Evolutionary conservation across 2,797 vertebrate genomes (phyloP).

Genomic region (Xerus rutilus): DNA sequence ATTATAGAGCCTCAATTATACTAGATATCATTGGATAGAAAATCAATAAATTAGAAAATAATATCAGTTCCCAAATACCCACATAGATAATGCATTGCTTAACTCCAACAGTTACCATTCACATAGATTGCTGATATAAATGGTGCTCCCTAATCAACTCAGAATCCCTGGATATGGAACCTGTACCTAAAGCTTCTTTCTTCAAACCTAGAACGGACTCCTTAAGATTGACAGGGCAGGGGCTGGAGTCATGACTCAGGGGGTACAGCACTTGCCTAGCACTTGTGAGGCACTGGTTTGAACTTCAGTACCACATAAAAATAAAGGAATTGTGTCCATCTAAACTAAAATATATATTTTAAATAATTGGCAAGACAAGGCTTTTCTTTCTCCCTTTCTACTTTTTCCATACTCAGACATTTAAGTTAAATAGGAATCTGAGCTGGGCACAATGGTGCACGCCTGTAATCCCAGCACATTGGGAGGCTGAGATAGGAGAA

Average conservation of each 20-base stretch:
- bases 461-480: too few species aligned
- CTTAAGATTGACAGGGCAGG: neutral
- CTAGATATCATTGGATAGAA: neutral
- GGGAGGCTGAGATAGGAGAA: too few species aligned
- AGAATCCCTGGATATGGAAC: neutral
- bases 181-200: neutral
- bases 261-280: too few species aligned
- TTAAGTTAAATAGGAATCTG: neutral
- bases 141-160: neutral
- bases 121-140: neutral
- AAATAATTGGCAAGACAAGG: neutral
- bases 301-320: too few species aligned
- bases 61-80: neutral
- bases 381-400: conserved; percentile 11
- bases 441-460: too few species aligned
- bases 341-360: too few species aligned
- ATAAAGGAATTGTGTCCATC: too few species aligned
- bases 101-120: neutral
- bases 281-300: too few species aligned
- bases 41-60: neutral
- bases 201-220: neutral
- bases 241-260: too few species aligned
- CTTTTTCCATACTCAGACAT: neutral
- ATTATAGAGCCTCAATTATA: neutral
- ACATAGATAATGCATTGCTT: neutral